Evolutionary conservation across 2,888 invertebrate genomes (phyloP).

Genomic region (Polia nebulosa): DNA sequence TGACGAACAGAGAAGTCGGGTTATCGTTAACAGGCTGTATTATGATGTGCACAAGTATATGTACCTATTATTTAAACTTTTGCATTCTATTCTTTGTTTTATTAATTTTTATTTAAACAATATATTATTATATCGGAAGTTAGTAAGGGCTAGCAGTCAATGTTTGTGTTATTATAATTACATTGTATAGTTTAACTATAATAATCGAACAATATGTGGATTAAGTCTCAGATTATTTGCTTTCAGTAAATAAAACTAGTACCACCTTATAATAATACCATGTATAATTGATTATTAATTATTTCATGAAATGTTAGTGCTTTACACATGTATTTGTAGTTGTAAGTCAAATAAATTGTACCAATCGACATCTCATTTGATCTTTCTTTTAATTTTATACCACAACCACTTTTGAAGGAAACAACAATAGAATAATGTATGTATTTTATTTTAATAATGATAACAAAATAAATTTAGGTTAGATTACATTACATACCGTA

Average conservation of each 20-base stretch:
- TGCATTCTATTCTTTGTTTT: conserved; percentile 49
- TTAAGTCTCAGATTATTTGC: conserved; percentile 60
- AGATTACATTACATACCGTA: conserved; percentile 56
- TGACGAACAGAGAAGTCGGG: conserved; percentile 40
- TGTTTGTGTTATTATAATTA: conserved; percentile 63
- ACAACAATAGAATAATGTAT: conserved; percentile 43
- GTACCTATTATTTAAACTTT: conserved; percentile 53
- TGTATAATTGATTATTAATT: conserved; percentile 64
- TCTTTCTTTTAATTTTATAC: conserved; percentile 41
- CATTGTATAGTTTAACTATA: conserved; percentile 60
- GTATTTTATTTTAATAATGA: conserved; percentile 68
- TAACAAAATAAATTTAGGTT: conserved; percentile 66
- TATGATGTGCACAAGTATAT: conserved; percentile 62
- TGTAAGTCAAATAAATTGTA: conserved; percentile 87
- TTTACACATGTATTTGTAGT: conserved; percentile 83
- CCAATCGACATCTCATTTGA: conserved; percentile 71
- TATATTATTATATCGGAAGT: conserved; percentile 51
- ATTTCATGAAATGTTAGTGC: conserved; percentile 67
- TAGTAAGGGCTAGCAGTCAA: conserved; percentile 64
- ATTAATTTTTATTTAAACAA: conserved; percentile 50
- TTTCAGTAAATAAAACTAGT: conserved; percentile 64
- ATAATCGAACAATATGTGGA: conserved; percentile 62
- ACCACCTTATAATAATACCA: conserved; percentile 62
- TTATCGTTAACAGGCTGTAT: conserved; percentile 46
- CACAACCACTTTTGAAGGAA: conserved; percentile 27